Conservation (phyloP, 2,113 vertebrate genomes). For the Pipra filicauda region DNA sequence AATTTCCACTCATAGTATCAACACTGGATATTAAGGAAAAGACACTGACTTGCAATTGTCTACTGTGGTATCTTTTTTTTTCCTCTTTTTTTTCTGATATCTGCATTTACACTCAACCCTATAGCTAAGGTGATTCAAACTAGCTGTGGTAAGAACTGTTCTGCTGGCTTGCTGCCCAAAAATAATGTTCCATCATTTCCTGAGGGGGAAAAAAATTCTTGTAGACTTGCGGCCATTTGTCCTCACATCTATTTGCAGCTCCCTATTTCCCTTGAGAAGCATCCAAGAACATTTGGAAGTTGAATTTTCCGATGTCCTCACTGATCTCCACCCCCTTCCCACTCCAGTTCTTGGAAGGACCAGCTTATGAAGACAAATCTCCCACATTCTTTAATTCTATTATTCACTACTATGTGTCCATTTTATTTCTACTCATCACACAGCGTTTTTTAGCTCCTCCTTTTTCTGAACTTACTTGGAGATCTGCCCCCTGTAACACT, state of each 20-base stretch:
- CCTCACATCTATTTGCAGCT: constrained; percentile 51
- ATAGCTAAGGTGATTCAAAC: not conserved
- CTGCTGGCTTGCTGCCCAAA: not conserved
- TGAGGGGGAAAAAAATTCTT: not conserved
- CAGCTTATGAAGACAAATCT: not conserved
- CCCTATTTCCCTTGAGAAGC: constrained; percentile 50
- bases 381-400: not conserved
- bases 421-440: not conserved
- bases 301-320: not conserved
- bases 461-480: not conserved
- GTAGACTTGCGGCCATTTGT: constrained; percentile 30
- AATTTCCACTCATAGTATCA: not conserved
- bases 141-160: not conserved
- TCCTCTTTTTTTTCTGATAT: not conserved
- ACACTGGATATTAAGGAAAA: not conserved
- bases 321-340: not conserved
- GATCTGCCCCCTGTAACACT: not conserved
- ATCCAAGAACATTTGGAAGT: constrained; percentile 33
- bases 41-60: not conserved
- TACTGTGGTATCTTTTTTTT: not conserved
- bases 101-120: not conserved
- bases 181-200: constrained; percentile 11
- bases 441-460: not conserved
- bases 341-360: constrained; percentile 5
- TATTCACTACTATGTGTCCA: not conserved